These are phyloP conservation scores for Physocephala rufipes DNA, from an alignment of 2,888 invertebrate species.

Conservation along the genomic window DNA sequence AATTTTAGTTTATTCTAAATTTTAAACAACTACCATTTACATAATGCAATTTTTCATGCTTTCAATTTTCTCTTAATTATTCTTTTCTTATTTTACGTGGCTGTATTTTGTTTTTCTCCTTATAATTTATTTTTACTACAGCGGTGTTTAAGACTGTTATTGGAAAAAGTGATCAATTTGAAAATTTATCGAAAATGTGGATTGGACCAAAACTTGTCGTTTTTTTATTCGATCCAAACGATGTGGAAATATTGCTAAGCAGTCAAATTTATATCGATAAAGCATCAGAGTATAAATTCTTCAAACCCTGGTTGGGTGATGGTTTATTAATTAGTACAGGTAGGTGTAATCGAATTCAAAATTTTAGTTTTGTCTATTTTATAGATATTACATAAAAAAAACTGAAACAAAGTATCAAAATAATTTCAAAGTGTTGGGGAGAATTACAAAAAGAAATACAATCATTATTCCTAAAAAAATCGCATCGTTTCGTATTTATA, in stretches of 20 bases:
- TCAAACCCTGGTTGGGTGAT: conserved; percentile 85
- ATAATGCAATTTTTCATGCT: neutral
- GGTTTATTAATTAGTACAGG: conserved; percentile 84
- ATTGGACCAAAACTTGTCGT: conserved; percentile 79
- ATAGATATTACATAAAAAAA: no score
- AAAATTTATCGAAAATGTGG: conserved; percentile 75
- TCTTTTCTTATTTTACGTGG: neutral
- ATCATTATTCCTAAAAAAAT: neutral
- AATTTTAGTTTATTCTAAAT: neutral
- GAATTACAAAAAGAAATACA: neutral
- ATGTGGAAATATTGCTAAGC: conserved; percentile 80
- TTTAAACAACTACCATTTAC: neutral
- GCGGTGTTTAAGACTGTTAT: conserved; percentile 76
- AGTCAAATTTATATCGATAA: conserved; percentile 85
- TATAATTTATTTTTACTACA: conserved; percentile 57
- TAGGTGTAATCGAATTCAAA: no score
- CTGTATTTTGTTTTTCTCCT: neutral
- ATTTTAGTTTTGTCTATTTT: no score
- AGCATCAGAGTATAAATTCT: conserved; percentile 80
- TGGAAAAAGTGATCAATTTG: conserved; percentile 66
- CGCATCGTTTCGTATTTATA: no score
- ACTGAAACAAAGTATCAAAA: no score
- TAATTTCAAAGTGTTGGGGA: neutral
- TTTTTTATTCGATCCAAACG: conserved; percentile 79
- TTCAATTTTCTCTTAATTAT: neutral